Percentiles rank a stretch among this genome's conserved stretches.
These are phyloP conservation scores for Ophioninae sp. DNA, from an alignment of 2,888 invertebrate genomes.

Conservation along the genomic window DNA sequence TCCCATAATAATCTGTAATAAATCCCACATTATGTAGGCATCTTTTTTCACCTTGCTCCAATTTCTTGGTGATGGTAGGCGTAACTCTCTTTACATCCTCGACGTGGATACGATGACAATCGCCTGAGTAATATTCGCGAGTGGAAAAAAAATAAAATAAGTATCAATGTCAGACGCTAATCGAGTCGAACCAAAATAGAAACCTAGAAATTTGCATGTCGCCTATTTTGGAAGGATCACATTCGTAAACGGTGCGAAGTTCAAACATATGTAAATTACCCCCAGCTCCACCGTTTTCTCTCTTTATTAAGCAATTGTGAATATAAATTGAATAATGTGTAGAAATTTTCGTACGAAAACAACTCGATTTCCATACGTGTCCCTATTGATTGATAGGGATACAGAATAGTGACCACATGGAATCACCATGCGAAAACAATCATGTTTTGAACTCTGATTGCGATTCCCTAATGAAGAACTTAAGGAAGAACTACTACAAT, in stretches of 20 bases:
- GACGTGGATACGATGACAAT: constrained; percentile 25
- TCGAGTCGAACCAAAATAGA: constrained; percentile 7
- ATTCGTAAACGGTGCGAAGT: background rate
- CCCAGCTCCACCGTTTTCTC: background rate
- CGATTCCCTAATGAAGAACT: too few relatives aligned
- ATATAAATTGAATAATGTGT: background rate
- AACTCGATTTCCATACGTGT: too few relatives aligned
- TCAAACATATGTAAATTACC: background rate
- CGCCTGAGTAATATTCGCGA: background rate
- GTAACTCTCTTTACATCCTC: constrained; percentile 8
- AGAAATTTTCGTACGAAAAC: too few relatives aligned
- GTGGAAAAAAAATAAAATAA: background rate
- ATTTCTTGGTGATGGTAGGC: constrained; percentile 25
- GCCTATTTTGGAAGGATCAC: background rate
- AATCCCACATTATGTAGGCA: constrained; percentile 20
- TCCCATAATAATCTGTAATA: background rate
- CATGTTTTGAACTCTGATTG: too few relatives aligned
- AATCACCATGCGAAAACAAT: too few relatives aligned
- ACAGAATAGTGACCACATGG: too few relatives aligned
- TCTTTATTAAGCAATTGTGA: background rate
- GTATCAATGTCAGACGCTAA: background rate
- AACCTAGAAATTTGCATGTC: background rate
- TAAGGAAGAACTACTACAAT: too few relatives aligned
- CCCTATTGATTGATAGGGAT: too few relatives aligned
- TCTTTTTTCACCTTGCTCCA: constrained; percentile 29